Evolutionary conservation across 2,113 vertebrate genomes (phyloP).

Genomic region (Pseudolaguvia tuberculata): DNA sequence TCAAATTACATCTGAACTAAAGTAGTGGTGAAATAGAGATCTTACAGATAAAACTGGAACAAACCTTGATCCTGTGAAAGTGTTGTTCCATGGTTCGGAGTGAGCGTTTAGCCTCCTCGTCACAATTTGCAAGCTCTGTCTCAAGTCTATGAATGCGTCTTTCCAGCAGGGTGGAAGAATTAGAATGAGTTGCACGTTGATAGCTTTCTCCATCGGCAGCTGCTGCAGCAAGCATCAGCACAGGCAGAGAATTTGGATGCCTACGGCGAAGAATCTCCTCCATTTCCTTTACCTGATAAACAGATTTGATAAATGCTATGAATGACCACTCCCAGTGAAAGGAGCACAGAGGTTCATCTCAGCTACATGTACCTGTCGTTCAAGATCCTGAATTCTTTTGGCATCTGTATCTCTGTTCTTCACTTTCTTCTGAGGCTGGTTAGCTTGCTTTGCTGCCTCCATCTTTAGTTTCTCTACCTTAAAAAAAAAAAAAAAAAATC

Average conservation of each 20-base stretch:
- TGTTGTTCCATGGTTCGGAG: slow-evolving; percentile 86
- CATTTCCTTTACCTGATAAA: slow-evolving; percentile 84
- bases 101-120: slow-evolving; percentile 86
- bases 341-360: neutral
- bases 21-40: too few relatives aligned
- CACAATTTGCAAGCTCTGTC: slow-evolving; percentile 81
- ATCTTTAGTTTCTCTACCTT: slow-evolving; percentile 81
- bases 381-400: slow-evolving; percentile 83
- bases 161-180: slow-evolving; percentile 75
- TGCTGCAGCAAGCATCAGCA: slow-evolving; percentile 84
- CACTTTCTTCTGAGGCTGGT: slow-evolving; percentile 70
- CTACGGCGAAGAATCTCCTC: slow-evolving; percentile 80
- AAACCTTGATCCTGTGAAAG: slow-evolving; percentile 87
- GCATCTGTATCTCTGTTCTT: slow-evolving; percentile 74
- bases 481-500: too few relatives aligned
- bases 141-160: slow-evolving; percentile 82
- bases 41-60: too few relatives aligned
- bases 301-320: neutral
- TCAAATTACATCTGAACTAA: too few relatives aligned
- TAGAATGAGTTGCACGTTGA: slow-evolving; percentile 46
- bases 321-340: neutral
- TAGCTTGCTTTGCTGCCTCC: slow-evolving; percentile 68
- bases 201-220: slow-evolving; percentile 42
- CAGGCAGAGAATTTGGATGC: slow-evolving; percentile 87
- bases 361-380: slow-evolving; percentile 72